Evolutionary conservation across 2,113 vertebrate species (phyloP), one percentile per base, ranked within the genome.

Genomic region (Copsychus sechellarum): DNA sequence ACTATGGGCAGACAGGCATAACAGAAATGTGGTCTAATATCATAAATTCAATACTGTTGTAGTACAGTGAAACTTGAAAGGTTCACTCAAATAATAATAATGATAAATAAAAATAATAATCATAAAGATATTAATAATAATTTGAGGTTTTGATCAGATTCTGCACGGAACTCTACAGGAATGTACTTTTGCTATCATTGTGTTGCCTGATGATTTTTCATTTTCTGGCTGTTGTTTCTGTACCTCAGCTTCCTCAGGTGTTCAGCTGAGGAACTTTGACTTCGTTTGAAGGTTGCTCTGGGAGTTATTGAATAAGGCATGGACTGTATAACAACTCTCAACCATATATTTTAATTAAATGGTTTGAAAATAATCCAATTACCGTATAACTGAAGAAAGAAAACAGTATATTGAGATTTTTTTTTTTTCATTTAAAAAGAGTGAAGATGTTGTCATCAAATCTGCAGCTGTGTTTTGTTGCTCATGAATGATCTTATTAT

Each of bases 351-450:
- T 71, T 78, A 86, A 88, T 83, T 70, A 93, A 92, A 66, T 81
- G 12, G 13, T n/a, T 84, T 93, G 82, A 90, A 83, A 91, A 81
- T 61, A 89, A 89, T 78, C 89, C 78, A 91, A 12, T 84, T 92
- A 18, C 28, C 1, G 1, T 29, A 48, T 43, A 86, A 78, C 12
- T 78, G 34, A 71, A 74, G 56, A 83, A 73, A 83, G 29, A 82
- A 81, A 79, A 19, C 8, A 40, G n/a, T 9, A 14, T 36, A 36
- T 6, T 84, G 60, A 71, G 26, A 7, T 22, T 28, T 8, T 29
- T 9, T 54, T 42, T 33, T 70, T 40, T 29, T 51, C 40, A 19
- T 71, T 73, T 33, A 8, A 48, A 81, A 82, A 47, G 81, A 80
- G 9, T 42, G 48, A 91, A 38, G 47, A 36, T 91, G 34, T 38